Conservation (phyloP, 1,140 invertebrate genomes). For the Hirudo medicinalis region DNA sequence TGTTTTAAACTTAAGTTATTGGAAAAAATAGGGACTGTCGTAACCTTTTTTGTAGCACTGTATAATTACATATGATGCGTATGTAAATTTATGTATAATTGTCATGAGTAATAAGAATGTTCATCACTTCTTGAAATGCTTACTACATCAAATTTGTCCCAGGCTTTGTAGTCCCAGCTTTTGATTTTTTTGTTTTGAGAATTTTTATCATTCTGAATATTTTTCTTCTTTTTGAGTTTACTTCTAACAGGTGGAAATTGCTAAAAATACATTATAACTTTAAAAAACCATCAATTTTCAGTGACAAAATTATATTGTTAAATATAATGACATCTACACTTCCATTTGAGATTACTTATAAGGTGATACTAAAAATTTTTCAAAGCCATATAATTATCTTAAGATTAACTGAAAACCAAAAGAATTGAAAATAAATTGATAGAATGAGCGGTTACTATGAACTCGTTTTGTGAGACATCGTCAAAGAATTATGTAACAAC, state of each 20-base stretch:
- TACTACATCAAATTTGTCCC: conserved; percentile 10
- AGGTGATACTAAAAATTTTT: too few relatives aligned
- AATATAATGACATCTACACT: not conserved
- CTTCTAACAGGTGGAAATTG: not conserved
- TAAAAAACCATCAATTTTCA: not conserved
- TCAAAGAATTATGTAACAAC: not conserved
- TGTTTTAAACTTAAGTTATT: too few relatives aligned
- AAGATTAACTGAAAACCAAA: too few relatives aligned
- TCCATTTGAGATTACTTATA: too few relatives aligned
- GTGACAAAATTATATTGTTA: not conserved
- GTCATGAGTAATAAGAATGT: not conserved
- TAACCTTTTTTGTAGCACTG: too few relatives aligned
- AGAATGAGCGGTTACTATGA: too few relatives aligned
- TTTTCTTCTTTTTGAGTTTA: not conserved
- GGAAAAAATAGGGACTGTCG: too few relatives aligned
- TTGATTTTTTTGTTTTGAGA: not conserved
- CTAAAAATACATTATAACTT: not conserved
- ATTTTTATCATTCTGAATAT: not conserved
- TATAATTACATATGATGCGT: too few relatives aligned
- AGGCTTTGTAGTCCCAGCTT: conserved; percentile 7
- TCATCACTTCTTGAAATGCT: conserved; percentile 1
- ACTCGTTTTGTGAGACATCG: not conserved
- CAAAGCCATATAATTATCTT: too few relatives aligned
- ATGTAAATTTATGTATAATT: not conserved
- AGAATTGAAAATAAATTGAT: too few relatives aligned